A percentile compares a stretch with the other conserved stretches of the same genome.
Conservation (phyloP, 2,888 invertebrate species). For the Cyrtodaria siliqua region DNA sequence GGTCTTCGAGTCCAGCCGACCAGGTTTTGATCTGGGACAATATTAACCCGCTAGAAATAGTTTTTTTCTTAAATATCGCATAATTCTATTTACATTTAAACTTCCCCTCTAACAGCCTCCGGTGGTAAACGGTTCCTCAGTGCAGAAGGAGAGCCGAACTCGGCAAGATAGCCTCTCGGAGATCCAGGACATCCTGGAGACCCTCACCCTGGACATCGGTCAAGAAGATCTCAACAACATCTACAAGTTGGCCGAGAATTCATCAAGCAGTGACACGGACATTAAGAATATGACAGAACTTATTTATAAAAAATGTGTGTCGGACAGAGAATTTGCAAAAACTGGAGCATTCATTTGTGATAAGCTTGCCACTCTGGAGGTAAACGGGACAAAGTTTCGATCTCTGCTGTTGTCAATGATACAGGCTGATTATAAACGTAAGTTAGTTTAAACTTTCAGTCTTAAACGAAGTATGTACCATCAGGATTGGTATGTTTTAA, state of each 20-base stretch:
- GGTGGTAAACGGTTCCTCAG: conserved; percentile 17
- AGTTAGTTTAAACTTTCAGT: no score
- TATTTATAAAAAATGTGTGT: conserved; percentile 71
- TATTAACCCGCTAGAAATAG: no score
- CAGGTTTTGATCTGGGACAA: no score
- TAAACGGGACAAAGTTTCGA: conserved; percentile 74
- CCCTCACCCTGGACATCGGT: conserved; percentile 59
- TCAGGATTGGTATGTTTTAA: no score
- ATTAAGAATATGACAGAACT: conserved; percentile 61
- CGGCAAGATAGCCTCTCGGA: conserved; percentile 45
- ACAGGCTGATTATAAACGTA: conserved; percentile 80
- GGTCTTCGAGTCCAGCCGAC: no score
- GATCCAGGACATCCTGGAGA: conserved; percentile 58
- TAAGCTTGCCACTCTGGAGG: conserved; percentile 71
- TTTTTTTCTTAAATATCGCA: no score
- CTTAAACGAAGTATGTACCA: no score
- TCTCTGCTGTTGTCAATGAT: conserved; percentile 72
- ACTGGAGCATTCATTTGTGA: conserved; percentile 76
- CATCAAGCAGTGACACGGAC: conserved; percentile 49
- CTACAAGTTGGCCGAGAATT: conserved; percentile 55
- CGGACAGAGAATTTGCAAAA: conserved; percentile 74
- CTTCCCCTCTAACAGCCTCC: no score
- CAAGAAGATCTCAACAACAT: conserved; percentile 68
- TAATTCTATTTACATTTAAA: neutral
- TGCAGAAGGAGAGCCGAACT: conserved; percentile 11